Evolutionary conservation across 2,888 invertebrate genomes (phyloP).

Genomic region (Drosophila limbata): DNA sequence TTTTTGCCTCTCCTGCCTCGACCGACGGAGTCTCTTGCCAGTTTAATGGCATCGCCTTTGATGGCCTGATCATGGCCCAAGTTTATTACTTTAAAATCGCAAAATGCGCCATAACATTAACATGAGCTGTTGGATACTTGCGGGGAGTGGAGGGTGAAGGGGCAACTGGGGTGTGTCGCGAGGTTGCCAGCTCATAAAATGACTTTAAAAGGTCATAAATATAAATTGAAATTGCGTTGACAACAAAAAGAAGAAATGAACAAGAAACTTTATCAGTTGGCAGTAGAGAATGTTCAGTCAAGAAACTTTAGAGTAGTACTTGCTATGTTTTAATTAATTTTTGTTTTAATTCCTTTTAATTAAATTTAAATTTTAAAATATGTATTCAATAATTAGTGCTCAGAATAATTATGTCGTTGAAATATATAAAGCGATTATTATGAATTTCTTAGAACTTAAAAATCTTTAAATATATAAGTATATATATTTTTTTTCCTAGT

Average conservation of each 20-base stretch:
- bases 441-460: background rate
- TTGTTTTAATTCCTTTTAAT: background rate
- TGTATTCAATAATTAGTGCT: background rate
- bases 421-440: background rate
- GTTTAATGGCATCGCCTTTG: conserved; percentile 59
- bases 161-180: background rate
- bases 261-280: conserved; percentile 43
- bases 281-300: background rate
- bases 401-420: background rate
- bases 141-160: background rate
- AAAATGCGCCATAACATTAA: conserved; percentile 66
- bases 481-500: too few relatives aligned
- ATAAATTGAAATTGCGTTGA: conserved; percentile 78
- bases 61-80: conserved; percentile 62
- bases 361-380: background rate
- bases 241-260: conserved; percentile 46
- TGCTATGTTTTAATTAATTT: background rate
- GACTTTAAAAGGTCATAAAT: conserved; percentile 75
- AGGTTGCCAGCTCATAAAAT: conserved; percentile 76
- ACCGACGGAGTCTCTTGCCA: conserved; percentile 9
- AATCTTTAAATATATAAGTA: too few relatives aligned
- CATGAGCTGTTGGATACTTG: conserved; percentile 28
- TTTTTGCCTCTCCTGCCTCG: background rate
- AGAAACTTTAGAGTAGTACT: conserved; percentile 1
- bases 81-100: conserved; percentile 77